These are phyloP conservation scores for Cyclargus thomasi DNA, from an alignment of 1,140 invertebrate species.

Conservation along the genomic window DNA sequence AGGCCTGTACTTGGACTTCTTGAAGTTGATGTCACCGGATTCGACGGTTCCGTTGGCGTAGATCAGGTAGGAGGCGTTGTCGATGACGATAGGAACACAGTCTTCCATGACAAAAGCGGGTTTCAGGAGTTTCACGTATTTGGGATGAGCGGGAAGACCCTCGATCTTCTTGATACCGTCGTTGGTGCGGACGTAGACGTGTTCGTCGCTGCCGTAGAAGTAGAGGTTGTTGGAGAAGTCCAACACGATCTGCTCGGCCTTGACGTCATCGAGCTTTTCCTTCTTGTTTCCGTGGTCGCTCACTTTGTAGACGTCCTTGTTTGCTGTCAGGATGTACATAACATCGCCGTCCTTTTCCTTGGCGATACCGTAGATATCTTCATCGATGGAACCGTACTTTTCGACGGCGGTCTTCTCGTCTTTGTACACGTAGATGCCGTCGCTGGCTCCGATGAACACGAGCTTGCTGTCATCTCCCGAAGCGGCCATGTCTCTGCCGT, in stretches of 20 bases:
- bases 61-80: constrained; percentile 33
- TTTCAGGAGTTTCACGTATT: constrained; percentile 32
- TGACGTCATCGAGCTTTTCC: constrained; percentile 29
- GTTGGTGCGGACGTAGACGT: constrained; percentile 31
- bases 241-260: constrained; percentile 41
- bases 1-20: constrained; percentile 19
- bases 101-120: constrained; percentile 42
- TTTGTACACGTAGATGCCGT: constrained; percentile 46
- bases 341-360: constrained; percentile 34
- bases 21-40: not conserved
- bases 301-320: constrained; percentile 41
- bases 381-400: constrained; percentile 45
- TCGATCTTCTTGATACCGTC: constrained; percentile 34
- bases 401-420: constrained; percentile 30
- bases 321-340: constrained; percentile 40
- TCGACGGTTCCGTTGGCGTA: constrained; percentile 38
- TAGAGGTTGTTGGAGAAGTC: constrained; percentile 50
- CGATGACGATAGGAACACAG: constrained; percentile 31
- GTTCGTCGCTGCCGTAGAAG: constrained; percentile 38
- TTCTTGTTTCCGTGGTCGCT: constrained; percentile 40
- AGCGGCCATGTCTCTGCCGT: constrained; percentile 39
- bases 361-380: constrained; percentile 38
- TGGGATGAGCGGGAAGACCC: constrained; percentile 32
- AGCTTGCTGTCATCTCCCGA: constrained; percentile 35
- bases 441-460: constrained; percentile 41